Percentiles rank a stretch among this genome's conserved stretches.
Evolutionary conservation across 2,113 vertebrate species (phyloP).

Genomic region (Neomonachus schauinslandi): DNA sequence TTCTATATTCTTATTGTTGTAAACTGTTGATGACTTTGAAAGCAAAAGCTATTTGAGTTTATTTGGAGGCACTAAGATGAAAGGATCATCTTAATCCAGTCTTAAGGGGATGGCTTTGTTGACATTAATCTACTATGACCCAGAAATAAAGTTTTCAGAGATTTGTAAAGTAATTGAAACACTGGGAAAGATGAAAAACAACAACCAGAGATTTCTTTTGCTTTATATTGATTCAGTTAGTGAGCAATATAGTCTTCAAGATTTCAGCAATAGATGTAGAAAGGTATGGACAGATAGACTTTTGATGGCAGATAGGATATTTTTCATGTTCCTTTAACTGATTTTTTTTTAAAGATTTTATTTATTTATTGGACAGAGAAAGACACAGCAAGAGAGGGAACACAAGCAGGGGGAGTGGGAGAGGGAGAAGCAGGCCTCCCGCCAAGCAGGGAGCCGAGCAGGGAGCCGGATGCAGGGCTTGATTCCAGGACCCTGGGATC

Average conservation of each 20-base stretch:
- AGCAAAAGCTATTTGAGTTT: constrained; percentile 4
- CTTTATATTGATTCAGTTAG: constrained; percentile 39
- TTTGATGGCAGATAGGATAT: not conserved
- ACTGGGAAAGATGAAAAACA: not conserved
- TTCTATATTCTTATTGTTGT: not conserved
- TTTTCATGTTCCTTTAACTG: not conserved
- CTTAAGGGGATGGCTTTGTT: not conserved
- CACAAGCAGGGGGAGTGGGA: too few relatives aligned
- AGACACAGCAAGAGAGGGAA: too few relatives aligned
- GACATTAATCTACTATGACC: constrained; percentile 25
- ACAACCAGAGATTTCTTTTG: not conserved
- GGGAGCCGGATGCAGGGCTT: too few relatives aligned
- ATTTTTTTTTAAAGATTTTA: not conserved
- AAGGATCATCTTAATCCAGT: constrained; percentile 47
- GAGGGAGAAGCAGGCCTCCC: too few relatives aligned
- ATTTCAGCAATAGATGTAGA: not conserved
- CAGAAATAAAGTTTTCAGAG: constrained; percentile 35
- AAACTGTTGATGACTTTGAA: constrained; percentile 35
- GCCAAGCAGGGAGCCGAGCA: too few relatives aligned
- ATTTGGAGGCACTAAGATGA: constrained; percentile 27
- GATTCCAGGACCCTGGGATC: too few relatives aligned
- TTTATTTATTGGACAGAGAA: too few relatives aligned
- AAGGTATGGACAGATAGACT: not conserved
- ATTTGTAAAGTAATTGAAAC: constrained; percentile 52
- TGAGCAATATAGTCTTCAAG: not conserved